These are phyloP conservation scores for Alsophila aescularia DNA, from an alignment of 2,888 invertebrate genomes.

Conservation along the genomic window DNA sequence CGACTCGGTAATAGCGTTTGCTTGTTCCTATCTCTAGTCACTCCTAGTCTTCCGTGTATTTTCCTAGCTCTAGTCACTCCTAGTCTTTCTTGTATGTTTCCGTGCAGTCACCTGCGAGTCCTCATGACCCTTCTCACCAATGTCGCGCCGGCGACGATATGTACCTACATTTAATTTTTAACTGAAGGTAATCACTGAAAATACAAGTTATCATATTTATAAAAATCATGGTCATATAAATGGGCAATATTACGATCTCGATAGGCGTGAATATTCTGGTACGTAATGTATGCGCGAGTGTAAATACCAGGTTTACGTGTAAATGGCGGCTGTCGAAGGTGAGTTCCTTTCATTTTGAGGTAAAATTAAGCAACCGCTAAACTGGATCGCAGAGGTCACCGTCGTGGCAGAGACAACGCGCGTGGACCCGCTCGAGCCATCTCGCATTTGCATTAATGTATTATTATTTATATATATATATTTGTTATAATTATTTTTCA, in stretches of 20 bases:
- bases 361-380: conserved; percentile 19
- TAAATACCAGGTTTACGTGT: conserved; percentile 22
- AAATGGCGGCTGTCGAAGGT: conserved; percentile 31
- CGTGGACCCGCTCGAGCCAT: too few relatives aligned
- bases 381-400: conserved; percentile 20
- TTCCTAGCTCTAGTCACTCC: conserved; percentile 4
- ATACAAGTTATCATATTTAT: not conserved
- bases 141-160: too few relatives aligned
- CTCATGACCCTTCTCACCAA: too few relatives aligned
- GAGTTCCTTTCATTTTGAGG: conserved; percentile 34
- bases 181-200: too few relatives aligned
- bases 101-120: too few relatives aligned
- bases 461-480: too few relatives aligned
- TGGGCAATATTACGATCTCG: conserved; percentile 13
- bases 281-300: conserved; percentile 6
- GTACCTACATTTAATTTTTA: too few relatives aligned
- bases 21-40: conserved; percentile 36
- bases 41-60: conserved; percentile 33
- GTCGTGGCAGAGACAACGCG: too few relatives aligned
- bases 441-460: too few relatives aligned
- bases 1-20: not conserved
- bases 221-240: conserved; percentile 1
- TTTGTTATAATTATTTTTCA: too few relatives aligned
- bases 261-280: not conserved
- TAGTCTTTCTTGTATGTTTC: conserved; percentile 29